These are phyloP conservation scores for Mesorhabditis sp. DNA, from an alignment of 2,888 invertebrate species.

Conservation along the genomic window DNA sequence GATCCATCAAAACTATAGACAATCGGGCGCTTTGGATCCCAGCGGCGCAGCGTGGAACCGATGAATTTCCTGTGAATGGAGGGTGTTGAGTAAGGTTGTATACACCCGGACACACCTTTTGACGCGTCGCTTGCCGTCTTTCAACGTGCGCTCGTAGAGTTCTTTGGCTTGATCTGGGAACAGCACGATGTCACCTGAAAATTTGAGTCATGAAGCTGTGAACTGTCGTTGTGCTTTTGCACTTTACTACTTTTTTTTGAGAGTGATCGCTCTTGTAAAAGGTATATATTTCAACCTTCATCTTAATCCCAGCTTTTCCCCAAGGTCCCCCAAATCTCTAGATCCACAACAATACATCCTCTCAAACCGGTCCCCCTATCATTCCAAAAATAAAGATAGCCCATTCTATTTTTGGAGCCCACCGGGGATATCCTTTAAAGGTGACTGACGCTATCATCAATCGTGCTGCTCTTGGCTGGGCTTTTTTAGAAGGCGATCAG, in stretches of 20 bases:
- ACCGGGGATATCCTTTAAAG: too few species aligned
- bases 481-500: too few species aligned
- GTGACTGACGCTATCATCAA: too few species aligned
- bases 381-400: too few species aligned
- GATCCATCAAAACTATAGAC: conserved; percentile 57
- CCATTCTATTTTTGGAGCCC: too few species aligned
- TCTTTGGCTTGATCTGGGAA: conserved; percentile 52
- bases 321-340: too few species aligned
- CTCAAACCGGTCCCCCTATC: too few species aligned
- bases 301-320: too few species aligned
- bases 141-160: conserved; percentile 38
- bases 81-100: not conserved
- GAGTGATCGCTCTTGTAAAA: too few species aligned
- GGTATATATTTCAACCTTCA: too few species aligned
- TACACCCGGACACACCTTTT: conserved; percentile 11
- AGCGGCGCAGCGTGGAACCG: conserved; percentile 51
- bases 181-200: conserved; percentile 55
- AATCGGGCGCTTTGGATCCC: conserved; percentile 53
- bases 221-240: not conserved
- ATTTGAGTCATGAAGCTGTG: not conserved
- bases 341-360: too few species aligned
- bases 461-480: too few species aligned
- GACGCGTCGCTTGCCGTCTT: conserved; percentile 25
- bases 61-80: conserved; percentile 54
- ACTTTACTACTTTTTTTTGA: not conserved